Conservation (phyloP, 2,888 invertebrate genomes). For the Pedicia rivosa region DNA sequence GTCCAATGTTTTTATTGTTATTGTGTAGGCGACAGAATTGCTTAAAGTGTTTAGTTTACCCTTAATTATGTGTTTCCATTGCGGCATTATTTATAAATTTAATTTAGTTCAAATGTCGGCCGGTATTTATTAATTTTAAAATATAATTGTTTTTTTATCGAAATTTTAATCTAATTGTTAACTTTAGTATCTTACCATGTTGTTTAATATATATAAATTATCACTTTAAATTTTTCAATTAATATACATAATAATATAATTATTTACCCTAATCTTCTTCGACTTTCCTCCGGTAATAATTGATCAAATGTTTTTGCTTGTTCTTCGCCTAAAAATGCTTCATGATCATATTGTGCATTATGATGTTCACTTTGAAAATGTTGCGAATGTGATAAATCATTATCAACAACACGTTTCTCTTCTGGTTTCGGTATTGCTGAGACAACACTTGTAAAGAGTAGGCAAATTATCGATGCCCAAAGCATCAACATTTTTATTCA, state of each 20-base stretch:
- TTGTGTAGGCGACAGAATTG: no score
- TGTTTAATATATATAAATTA: no score
- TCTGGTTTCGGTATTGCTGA: conserved; percentile 57
- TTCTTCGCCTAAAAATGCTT: conserved; percentile 91
- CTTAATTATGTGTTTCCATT: no score
- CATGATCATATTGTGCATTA: conserved; percentile 88
- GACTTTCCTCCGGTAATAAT: conserved; percentile 87
- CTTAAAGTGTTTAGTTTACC: no score
- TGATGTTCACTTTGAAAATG: conserved; percentile 70
- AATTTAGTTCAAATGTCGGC: no score
- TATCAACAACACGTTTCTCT: conserved; percentile 42
- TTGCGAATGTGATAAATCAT: conserved; percentile 58
- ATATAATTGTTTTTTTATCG: no score
- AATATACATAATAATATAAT: conserved; percentile 1
- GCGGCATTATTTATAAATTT: no score
- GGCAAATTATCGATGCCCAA: conserved; percentile 1
- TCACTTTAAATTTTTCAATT: no score
- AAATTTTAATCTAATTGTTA: no score
- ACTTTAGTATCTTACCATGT: no score
- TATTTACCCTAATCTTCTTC: conserved; percentile 60
- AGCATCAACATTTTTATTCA: conserved; percentile 5
- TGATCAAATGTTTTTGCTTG: conserved; percentile 88
- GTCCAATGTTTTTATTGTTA: no score
- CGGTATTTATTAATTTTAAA: no score
- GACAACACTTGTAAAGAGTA: conserved; percentile 17